Percentiles rank a stretch among this genome's conserved stretches.
Conservation (phyloP, 2,797 vertebrate genomes). For the Molossus molossus region DNA sequence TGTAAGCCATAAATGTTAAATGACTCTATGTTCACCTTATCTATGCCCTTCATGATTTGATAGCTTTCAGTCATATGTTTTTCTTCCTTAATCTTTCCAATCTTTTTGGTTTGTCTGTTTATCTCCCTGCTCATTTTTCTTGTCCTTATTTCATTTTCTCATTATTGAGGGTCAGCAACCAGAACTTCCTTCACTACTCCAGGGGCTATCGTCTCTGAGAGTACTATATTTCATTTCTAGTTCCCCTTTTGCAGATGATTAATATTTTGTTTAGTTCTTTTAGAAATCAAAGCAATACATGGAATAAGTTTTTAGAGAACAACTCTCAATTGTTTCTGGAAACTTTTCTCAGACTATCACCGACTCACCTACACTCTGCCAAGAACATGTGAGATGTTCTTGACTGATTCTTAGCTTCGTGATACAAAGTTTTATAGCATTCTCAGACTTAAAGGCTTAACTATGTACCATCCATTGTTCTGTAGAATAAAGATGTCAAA, state of each 20-base stretch:
- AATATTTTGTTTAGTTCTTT: slow-evolving; percentile 9
- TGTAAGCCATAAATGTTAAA: background rate
- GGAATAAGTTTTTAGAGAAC: background rate
- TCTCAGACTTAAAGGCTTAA: background rate
- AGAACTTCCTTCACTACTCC: background rate
- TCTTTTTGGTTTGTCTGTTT: background rate
- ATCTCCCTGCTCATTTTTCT: background rate
- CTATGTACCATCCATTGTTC: background rate
- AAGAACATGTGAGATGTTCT: background rate
- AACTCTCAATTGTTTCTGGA: background rate
- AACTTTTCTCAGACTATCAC: background rate
- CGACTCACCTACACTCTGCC: background rate
- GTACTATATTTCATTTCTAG: background rate
- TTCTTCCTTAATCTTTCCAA: background rate
- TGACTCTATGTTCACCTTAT: background rate
- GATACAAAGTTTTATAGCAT: background rate
- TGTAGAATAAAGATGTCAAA: slow-evolving; percentile 26
- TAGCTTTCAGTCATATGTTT: background rate
- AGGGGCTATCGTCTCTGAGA: background rate
- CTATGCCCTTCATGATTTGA: background rate
- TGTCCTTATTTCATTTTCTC: background rate
- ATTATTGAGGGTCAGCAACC: background rate
- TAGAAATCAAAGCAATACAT: background rate
- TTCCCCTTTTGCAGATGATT: background rate
- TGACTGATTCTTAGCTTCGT: background rate